Evolutionary conservation across 64 coral and sea anemone species (phyloP).

Genomic region (Dendrophyllia cribrosa): DNA sequence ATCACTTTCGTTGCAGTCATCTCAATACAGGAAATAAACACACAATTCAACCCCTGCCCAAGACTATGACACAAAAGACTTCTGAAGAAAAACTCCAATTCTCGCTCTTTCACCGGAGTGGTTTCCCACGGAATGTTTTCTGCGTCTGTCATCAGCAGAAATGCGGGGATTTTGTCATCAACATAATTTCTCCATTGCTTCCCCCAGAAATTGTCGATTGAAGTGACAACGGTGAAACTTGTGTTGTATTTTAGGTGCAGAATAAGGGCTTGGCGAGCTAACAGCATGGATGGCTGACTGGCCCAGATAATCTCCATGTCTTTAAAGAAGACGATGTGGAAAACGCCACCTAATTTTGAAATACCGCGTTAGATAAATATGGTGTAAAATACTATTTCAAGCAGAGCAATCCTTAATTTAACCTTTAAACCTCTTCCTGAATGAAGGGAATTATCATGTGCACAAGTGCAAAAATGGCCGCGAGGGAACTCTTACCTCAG

Average conservation of each 20-base stretch:
- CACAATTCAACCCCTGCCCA: slow-evolving; percentile 69
- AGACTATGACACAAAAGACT: slow-evolving; percentile 50
- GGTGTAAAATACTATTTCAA: too few relatives aligned
- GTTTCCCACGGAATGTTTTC: not conserved
- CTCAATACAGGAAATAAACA: slow-evolving; percentile 70
- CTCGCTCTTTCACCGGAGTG: not conserved
- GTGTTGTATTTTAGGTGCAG: slow-evolving; percentile 74
- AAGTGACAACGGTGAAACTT: slow-evolving; percentile 39
- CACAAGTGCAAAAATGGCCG: not conserved
- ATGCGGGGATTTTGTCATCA: slow-evolving; percentile 54
- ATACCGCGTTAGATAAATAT: not conserved
- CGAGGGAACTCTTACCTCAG: not conserved
- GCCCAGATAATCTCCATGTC: slow-evolving; percentile 82
- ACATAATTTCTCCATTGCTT: slow-evolving; percentile 61
- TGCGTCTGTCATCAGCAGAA: slow-evolving; percentile 69
- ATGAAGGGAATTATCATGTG: not conserved
- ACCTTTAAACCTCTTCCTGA: not conserved
- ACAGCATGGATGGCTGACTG: slow-evolving; percentile 2
- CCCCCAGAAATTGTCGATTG: slow-evolving; percentile 58
- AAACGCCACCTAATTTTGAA: slow-evolving; percentile 55
- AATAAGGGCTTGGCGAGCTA: slow-evolving; percentile 72
- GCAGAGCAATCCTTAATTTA: too few relatives aligned
- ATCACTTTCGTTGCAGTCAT: slow-evolving; percentile 59
- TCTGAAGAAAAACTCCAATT: slow-evolving; percentile 44
- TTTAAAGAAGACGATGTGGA: slow-evolving; percentile 82